phyloP scores from a whole-genome alignment of 2,113 vertebrate species.

The Gymnorhina tibicen region DNA sequence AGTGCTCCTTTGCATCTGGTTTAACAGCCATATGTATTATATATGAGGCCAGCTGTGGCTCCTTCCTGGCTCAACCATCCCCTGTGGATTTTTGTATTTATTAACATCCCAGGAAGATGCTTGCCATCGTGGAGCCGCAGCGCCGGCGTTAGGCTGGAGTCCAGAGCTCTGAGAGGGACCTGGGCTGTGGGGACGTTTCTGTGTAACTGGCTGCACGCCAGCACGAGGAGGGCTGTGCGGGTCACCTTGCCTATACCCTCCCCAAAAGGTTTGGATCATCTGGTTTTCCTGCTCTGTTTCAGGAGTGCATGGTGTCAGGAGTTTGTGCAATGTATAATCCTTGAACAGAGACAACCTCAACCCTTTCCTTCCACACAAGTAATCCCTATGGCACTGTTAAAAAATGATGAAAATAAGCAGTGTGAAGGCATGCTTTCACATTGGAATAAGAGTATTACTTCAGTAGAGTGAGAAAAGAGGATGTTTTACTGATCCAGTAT shows the following conservation, averaged over 20 bases:
- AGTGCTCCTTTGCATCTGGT: neutral
- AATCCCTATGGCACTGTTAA: neutral
- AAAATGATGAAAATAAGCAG: neutral
- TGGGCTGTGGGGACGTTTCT: neutral
- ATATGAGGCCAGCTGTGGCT: neutral
- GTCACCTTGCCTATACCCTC: neutral
- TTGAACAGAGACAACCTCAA: neutral
- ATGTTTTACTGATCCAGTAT: neutral
- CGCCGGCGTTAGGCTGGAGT: fast-evolving
- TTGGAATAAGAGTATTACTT: neutral
- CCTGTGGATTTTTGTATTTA: neutral
- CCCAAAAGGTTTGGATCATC: fast-evolving
- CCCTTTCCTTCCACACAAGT: neutral
- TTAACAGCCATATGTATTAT: neutral
- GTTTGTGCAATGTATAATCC: neutral
- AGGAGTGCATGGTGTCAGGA: neutral
- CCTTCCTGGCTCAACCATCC: neutral
- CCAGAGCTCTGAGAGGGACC: neutral
- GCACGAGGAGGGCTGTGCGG: neutral
- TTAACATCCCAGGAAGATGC: neutral
- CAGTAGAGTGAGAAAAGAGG: neutral
- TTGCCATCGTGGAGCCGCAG: too few relatives aligned
- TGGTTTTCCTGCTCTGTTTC: neutral
- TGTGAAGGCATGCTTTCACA: neutral
- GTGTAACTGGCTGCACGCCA: neutral